Conservation (phyloP, 2,113 vertebrate species). For the Nerophis ophidion region DNA sequence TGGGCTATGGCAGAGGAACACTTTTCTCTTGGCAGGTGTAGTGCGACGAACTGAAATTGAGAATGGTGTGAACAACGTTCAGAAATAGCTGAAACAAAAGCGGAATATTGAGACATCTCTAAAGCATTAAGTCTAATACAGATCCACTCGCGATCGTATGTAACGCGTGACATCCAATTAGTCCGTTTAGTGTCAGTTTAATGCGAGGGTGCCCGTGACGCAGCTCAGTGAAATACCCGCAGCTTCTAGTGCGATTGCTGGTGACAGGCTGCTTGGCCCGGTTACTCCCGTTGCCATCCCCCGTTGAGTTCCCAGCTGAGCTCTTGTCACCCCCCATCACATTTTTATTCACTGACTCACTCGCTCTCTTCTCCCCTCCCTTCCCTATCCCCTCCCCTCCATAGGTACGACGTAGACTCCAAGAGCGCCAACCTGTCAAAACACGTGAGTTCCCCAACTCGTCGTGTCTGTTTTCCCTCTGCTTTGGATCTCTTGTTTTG, state of each 20-base stretch:
- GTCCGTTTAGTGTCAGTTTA: conserved; percentile 33
- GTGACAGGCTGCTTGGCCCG: conserved; percentile 37
- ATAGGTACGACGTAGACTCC: conserved; percentile 95
- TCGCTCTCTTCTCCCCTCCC: not conserved
- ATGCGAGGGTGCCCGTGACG: conserved; percentile 4
- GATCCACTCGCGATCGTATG: not conserved
- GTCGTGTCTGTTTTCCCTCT: not conserved
- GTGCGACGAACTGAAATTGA: not conserved
- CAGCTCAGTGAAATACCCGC: conserved; percentile 11
- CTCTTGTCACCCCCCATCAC: conserved; percentile 35
- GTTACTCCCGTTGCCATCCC: conserved; percentile 32
- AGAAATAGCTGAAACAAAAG: too few species aligned
- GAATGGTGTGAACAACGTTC: not conserved
- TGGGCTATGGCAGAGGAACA: conserved; percentile 8
- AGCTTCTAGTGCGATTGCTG: conserved; percentile 15
- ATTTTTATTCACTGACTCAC: conserved; percentile 13
- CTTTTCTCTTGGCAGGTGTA: conserved; percentile 1
- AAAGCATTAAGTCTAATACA: not conserved
- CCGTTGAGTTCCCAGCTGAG: conserved; percentile 37
- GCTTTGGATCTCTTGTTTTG: not conserved
- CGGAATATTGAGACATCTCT: not conserved
- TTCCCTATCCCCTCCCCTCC: conserved; percentile 30
- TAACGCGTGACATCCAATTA: conserved; percentile 19
- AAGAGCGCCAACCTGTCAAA: conserved; percentile 95
- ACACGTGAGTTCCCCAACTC: conserved; percentile 80